A percentile compares a stretch with the other conserved stretches of the same genome.
Conservation (phyloP, 2,888 invertebrate genomes). For the Nyleta sp. region DNA sequence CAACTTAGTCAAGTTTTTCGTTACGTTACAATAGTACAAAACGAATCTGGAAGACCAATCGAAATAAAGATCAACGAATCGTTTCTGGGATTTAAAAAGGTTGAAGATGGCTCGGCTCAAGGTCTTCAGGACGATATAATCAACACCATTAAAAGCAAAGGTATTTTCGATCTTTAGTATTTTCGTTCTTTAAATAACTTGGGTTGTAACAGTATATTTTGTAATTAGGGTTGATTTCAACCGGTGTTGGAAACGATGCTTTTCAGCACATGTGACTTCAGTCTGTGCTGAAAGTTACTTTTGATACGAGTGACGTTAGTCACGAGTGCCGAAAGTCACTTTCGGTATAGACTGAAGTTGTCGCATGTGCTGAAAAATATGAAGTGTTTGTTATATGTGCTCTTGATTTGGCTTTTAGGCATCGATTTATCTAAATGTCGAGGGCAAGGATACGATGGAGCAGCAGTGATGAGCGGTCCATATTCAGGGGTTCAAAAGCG, state of each 20-base stretch:
- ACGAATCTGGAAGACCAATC: constrained; percentile 35
- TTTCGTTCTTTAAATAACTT: not conserved
- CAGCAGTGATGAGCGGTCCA: constrained; percentile 57
- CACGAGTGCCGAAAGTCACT: too few species aligned
- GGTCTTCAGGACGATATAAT: constrained; percentile 35
- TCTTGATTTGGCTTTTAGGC: constrained; percentile 13
- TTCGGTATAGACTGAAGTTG: too few species aligned
- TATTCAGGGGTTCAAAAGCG: constrained; percentile 53
- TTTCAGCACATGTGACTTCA: too few species aligned
- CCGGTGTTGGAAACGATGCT: too few species aligned
- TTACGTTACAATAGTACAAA: constrained; percentile 49
- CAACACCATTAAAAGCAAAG: constrained; percentile 28
- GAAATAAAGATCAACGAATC: constrained; percentile 51
- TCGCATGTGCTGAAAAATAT: not conserved
- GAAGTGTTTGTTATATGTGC: not conserved
- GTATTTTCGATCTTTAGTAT: constrained; percentile 16
- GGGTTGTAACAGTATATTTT: too few species aligned
- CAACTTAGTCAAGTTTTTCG: constrained; percentile 66
- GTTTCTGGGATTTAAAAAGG: constrained; percentile 39
- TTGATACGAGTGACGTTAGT: too few species aligned
- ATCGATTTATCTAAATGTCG: constrained; percentile 65
- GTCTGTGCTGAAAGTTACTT: too few species aligned
- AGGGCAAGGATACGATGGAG: constrained; percentile 64
- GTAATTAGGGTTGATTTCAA: too few species aligned
- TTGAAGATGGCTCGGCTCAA: constrained; percentile 36